Conservation (phyloP, 2,113 vertebrate species). For the Hippoglossus stenolepis region DNA sequence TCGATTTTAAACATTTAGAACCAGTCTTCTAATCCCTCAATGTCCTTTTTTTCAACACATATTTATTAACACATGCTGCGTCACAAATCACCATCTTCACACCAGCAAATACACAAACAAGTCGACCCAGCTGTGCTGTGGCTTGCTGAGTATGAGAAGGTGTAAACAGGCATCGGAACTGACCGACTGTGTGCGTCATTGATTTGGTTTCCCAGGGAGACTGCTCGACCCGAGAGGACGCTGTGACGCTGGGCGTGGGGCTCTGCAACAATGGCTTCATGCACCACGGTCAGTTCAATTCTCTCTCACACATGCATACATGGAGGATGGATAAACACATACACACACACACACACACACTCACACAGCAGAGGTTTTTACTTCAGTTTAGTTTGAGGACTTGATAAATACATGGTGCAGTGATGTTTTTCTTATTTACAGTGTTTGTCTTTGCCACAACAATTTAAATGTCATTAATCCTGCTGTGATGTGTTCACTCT, state of each 20-base stretch:
- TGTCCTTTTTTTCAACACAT: conserved; percentile 3
- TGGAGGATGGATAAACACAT: too few relatives aligned
- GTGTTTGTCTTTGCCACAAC: not conserved
- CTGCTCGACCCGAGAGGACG: conserved; percentile 94
- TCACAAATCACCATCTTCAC: conserved; percentile 4
- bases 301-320: not conserved
- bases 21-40: not conserved
- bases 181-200: conserved; percentile 68
- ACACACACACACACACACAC: too few relatives aligned
- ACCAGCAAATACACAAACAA: not conserved
- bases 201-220: conserved; percentile 88
- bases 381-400: too few relatives aligned
- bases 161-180: conserved; percentile 54
- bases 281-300: conserved; percentile 92
- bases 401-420: not conserved
- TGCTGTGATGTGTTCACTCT: not conserved
- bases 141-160: conserved; percentile 37
- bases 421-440: not conserved
- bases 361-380: too few relatives aligned
- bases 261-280: conserved; percentile 99
- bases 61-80: conserved; percentile 21
- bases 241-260: conserved; percentile 93
- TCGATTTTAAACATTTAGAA: not conserved
- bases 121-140: conserved; percentile 12
- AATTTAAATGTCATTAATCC: not conserved